Evolutionary conservation across 2,888 invertebrate genomes (phyloP).

Genomic region (Pandemis heparana): DNA sequence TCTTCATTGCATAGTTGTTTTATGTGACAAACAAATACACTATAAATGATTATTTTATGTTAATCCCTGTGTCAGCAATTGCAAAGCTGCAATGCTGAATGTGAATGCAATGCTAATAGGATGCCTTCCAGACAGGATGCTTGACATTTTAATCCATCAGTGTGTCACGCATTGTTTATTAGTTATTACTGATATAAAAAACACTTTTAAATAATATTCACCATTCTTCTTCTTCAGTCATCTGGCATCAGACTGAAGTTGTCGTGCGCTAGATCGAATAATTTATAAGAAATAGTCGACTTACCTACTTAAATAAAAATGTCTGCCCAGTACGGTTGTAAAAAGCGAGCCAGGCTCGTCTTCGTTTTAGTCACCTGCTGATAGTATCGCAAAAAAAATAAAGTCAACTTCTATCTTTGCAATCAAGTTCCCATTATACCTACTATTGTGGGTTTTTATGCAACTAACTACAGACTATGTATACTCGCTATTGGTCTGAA

Average conservation of each 20-base stretch:
- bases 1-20: conserved; percentile 31
- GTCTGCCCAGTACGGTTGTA: neutral
- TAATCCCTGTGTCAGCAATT: conserved; percentile 32
- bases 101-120: conserved; percentile 36
- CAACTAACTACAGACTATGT: too few relatives aligned
- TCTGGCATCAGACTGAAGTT: neutral
- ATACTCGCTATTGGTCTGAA: too few relatives aligned
- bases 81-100: conserved; percentile 32
- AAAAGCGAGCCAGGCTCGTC: neutral
- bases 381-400: too few relatives aligned
- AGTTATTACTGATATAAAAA: conserved; percentile 14
- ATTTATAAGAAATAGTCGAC: neutral
- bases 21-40: conserved; percentile 25
- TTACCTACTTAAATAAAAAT: neutral
- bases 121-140: conserved; percentile 30
- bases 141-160: conserved; percentile 33
- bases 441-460: too few relatives aligned
- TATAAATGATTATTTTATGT: conserved; percentile 36
- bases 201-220: neutral
- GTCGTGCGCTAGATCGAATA: neutral
- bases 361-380: too few relatives aligned
- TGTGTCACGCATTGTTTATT: conserved; percentile 11
- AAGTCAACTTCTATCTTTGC: too few relatives aligned
- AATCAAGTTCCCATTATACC: too few relatives aligned
- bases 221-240: neutral